Evolutionary conservation across 2,113 vertebrate species (phyloP).

Genomic region (Anarrhichthys ocellatus): DNA sequence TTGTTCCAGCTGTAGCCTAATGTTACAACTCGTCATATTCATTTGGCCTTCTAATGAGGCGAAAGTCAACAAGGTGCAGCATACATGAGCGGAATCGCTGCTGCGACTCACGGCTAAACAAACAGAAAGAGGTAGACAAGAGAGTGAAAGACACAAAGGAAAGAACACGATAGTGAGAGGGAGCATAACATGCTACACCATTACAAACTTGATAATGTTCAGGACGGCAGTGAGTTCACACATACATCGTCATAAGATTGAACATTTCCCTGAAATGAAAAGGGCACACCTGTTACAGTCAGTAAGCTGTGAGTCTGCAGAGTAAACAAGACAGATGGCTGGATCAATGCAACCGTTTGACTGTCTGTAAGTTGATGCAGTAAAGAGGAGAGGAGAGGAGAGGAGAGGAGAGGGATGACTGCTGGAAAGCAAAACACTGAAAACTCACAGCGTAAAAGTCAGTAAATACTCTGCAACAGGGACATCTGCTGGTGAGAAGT

Average conservation of each 20-base stretch:
- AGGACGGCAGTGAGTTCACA: constrained; percentile 20
- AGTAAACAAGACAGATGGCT: constrained; percentile 48
- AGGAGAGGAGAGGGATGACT: constrained; percentile 19
- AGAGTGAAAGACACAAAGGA: constrained; percentile 20
- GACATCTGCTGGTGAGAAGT: constrained; percentile 67
- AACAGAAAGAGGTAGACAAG: constrained; percentile 25
- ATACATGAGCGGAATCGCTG: constrained; percentile 61
- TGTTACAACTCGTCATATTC: constrained; percentile 85
- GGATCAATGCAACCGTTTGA: constrained; percentile 42
- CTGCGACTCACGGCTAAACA: constrained; percentile 33
- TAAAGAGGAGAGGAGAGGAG: background rate
- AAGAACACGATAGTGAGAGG: constrained; percentile 5
- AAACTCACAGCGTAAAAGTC: background rate
- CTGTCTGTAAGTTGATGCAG: constrained; percentile 39
- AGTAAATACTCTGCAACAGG: constrained; percentile 54
- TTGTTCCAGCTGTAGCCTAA: constrained; percentile 85
- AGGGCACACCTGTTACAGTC: constrained; percentile 65
- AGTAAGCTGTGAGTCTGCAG: constrained; percentile 26
- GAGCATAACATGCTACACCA: constrained; percentile 40
- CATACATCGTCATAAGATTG: constrained; percentile 27
- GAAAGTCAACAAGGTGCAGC: constrained; percentile 81
- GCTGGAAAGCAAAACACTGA: constrained; percentile 1
- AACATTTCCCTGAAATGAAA: constrained; percentile 61
- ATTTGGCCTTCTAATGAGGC: constrained; percentile 84
- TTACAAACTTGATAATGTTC: constrained; percentile 53